These are phyloP conservation scores for Osmerus eperlanus DNA, from an alignment of 2,113 vertebrate genomes.

Conservation along the genomic window DNA sequence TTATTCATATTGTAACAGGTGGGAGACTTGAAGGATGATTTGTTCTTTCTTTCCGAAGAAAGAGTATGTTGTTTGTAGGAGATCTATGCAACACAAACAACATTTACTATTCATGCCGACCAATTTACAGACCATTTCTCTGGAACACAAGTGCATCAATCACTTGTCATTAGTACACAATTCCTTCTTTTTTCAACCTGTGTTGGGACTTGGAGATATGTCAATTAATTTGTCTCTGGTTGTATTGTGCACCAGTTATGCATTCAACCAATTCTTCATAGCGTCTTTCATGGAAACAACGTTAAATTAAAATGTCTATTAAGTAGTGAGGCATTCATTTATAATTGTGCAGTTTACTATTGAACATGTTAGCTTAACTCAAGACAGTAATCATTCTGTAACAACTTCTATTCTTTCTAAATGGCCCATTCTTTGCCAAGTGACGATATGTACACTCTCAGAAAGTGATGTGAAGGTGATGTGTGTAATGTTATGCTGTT, in stretches of 20 bases:
- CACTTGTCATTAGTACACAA: slow-evolving; percentile 47
- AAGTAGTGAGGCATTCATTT: background rate
- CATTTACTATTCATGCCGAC: slow-evolving; percentile 47
- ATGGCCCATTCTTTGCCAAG: too few species aligned
- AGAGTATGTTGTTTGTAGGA: slow-evolving; percentile 38
- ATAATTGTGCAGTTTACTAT: too few species aligned
- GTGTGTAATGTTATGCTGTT: too few species aligned
- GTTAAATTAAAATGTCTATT: background rate
- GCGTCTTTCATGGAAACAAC: slow-evolving; percentile 37
- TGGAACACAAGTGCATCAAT: slow-evolving; percentile 43
- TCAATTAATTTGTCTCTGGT: slow-evolving; percentile 41
- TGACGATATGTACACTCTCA: too few species aligned
- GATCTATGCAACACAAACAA: slow-evolving; percentile 47
- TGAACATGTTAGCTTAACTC: too few species aligned
- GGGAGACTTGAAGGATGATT: slow-evolving; percentile 26
- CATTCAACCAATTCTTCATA: slow-evolving; percentile 48
- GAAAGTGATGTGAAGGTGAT: too few species aligned
- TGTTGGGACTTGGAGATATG: slow-evolving; percentile 33
- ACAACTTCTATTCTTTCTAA: too few species aligned
- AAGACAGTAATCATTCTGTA: too few species aligned
- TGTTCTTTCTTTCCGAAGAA: slow-evolving; percentile 43
- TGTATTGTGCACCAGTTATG: slow-evolving; percentile 50
- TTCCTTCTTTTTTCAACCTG: slow-evolving; percentile 43
- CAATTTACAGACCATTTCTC: slow-evolving; percentile 48
- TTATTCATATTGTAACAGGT: slow-evolving; percentile 43